Conservation (phyloP, 2,888 invertebrate genomes). For the Agelastica alni region DNA sequence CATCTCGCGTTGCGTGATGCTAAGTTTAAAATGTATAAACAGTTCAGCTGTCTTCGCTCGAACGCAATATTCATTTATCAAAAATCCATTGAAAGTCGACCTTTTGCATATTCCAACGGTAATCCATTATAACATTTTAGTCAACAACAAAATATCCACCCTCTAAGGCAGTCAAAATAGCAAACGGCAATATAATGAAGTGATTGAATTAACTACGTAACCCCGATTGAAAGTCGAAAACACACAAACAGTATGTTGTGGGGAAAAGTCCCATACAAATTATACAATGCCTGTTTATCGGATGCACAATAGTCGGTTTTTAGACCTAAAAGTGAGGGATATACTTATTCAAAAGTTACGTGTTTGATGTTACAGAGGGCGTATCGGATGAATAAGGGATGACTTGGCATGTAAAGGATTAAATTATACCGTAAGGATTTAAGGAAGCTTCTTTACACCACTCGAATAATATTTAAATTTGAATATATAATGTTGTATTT, state of each 20-base stretch:
- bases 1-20: too few species aligned
- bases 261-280: constrained; percentile 27
- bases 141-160: constrained; percentile 36
- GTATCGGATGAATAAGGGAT: not conserved
- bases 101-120: constrained; percentile 31
- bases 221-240: constrained; percentile 21
- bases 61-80: not conserved
- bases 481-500: too few species aligned
- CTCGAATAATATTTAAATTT: too few species aligned
- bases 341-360: constrained; percentile 16
- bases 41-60: not conserved
- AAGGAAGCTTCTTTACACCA: too few species aligned
- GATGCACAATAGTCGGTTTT: constrained; percentile 22
- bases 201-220: constrained; percentile 45
- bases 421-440: too few species aligned
- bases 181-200: constrained; percentile 51
- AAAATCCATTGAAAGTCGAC: constrained; percentile 15
- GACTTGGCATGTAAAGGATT: constrained; percentile 3
- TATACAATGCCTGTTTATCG: constrained; percentile 28
- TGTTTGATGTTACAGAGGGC: constrained; percentile 7
- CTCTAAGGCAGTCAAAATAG: constrained; percentile 48
- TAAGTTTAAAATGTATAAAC: not conserved
- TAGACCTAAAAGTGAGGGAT: constrained; percentile 11
- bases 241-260: constrained; percentile 32
- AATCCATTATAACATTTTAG: constrained; percentile 28